Conservation (phyloP, 2,888 invertebrate genomes). For the Machimus rusticus region DNA sequence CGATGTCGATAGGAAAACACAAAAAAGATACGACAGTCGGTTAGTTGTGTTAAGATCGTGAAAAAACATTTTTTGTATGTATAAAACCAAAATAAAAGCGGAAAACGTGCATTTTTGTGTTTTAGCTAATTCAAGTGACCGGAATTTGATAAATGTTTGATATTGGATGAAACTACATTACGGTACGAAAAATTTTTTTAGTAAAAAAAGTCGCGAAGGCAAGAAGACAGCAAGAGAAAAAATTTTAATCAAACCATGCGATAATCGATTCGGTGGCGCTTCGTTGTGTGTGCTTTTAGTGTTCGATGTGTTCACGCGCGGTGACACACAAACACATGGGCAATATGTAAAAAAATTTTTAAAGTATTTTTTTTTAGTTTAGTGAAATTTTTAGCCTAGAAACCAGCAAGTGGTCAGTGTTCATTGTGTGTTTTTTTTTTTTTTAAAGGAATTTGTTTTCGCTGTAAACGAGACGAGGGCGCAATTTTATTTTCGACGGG, state of each 20-base stretch:
- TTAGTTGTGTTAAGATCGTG: conserved; percentile 42
- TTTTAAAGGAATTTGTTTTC: not conserved
- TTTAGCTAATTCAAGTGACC: conserved; percentile 40
- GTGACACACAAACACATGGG: conserved; percentile 51
- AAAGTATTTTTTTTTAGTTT: conserved; percentile 41
- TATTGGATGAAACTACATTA: not conserved
- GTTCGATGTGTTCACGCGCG: conserved; percentile 49
- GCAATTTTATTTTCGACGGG: not conserved
- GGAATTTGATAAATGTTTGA: not conserved
- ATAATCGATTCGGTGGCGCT: conserved; percentile 50
- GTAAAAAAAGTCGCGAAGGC: conserved; percentile 35
- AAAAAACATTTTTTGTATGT: conserved; percentile 48
- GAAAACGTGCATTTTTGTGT: conserved; percentile 44
- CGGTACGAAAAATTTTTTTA: not conserved
- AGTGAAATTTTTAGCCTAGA: not conserved
- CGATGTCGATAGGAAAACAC: conserved; percentile 19
- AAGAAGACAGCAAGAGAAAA: conserved; percentile 10
- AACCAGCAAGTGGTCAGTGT: not conserved
- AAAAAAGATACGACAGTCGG: conserved; percentile 36
- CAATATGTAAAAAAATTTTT: conserved; percentile 49
- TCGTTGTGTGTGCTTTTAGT: conserved; percentile 34
- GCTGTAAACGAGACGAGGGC: not conserved
- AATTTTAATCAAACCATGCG: conserved; percentile 51
- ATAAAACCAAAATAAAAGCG: conserved; percentile 50
- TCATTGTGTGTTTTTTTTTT: no score